Percentiles rank a stretch among this genome's conserved stretches.
phyloP scores from a whole-genome alignment of 2,888 invertebrate species.

The Quadriops clusia region DNA sequence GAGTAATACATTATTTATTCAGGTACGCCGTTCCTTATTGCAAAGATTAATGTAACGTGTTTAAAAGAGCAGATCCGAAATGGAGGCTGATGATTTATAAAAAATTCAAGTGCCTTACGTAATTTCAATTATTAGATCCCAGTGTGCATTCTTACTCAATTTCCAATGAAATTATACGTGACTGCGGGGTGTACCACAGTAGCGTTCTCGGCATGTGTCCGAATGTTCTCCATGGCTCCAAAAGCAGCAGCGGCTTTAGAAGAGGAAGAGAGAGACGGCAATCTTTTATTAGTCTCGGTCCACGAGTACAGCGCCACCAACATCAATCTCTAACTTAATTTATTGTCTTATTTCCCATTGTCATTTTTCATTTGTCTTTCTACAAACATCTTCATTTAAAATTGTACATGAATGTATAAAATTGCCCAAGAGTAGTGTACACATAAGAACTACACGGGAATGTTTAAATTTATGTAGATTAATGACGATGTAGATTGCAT shows the following conservation, averaged over 20 bases:
- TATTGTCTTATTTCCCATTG: slow-evolving; percentile 33
- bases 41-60: too few species aligned
- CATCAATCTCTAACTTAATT: slow-evolving; percentile 33
- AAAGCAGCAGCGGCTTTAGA: slow-evolving; percentile 11
- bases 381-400: slow-evolving; percentile 27
- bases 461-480: slow-evolving; percentile 22
- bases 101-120: too few species aligned
- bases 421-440: slow-evolving; percentile 19
- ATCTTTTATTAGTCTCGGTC: slow-evolving; percentile 28
- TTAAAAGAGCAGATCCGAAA: too few species aligned
- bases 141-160: slow-evolving; percentile 20
- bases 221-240: slow-evolving; percentile 11
- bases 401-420: slow-evolving; percentile 21
- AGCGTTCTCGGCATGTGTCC: slow-evolving; percentile 17
- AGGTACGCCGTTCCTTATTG: too few species aligned
- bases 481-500: slow-evolving; percentile 19
- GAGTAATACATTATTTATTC: too few species aligned
- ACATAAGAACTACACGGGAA: slow-evolving; percentile 21
- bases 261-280: slow-evolving; percentile 3
- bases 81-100: too few species aligned
- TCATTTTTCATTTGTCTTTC: slow-evolving; percentile 26
- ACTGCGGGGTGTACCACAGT: slow-evolving; percentile 20
- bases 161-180: slow-evolving; percentile 20
- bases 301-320: slow-evolving; percentile 23
- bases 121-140: slow-evolving; percentile 21